Evolutionary conservation across 1,140 invertebrate genomes (phyloP), one percentile per base, ranked within the genome.

Genomic region (Melitaea cinxia): DNA sequence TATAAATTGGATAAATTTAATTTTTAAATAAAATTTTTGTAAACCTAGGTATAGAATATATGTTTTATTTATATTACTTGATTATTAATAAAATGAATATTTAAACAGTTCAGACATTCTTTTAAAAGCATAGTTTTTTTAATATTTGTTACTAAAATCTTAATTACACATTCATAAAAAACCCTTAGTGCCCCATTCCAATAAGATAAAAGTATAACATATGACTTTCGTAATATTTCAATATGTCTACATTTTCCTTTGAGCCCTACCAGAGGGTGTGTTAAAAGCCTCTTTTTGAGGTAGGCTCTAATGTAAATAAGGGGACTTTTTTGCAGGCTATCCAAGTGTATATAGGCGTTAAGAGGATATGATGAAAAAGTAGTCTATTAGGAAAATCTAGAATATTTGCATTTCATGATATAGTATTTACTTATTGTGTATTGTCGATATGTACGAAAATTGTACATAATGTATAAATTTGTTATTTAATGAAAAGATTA

Each of bases 151-250:
- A n/a, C n/a, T n/a, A n/a, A n/a, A 33, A 9, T 33, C 9, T 33
- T 9, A 33, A 33, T n/a, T n/a, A n/a, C n/a, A n/a, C n/a, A n/a
- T n/a, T 37, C n/a, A 37, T 1, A 37, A 37, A n/a, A 5, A 4
- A 14, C n/a, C n/a, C 35, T 33, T 12, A 33, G n/a, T n/a, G n/a
- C 30, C n/a, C 14, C 12, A 54, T 54, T 62, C 50, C 59, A 62
- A 62, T 62, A 62, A 53, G 50, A 62, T 45, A 53, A 62, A 54
- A 62, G 24, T 19, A 42, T 45, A 54, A 54, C 17, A 62, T 62
- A 26, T 42, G 14, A 39, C 23, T 30, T 12, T 35, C 26, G 26
- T 42, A 24, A n/a, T 21, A 59, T 30, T 10, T 45, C 24, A 35
- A 33, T 45, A 61, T 54, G 21, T 53, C 23, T 57, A 45, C 39